Evolutionary conservation across 2,888 invertebrate genomes (phyloP).

Genomic region (Drosophila kokeensis): DNA sequence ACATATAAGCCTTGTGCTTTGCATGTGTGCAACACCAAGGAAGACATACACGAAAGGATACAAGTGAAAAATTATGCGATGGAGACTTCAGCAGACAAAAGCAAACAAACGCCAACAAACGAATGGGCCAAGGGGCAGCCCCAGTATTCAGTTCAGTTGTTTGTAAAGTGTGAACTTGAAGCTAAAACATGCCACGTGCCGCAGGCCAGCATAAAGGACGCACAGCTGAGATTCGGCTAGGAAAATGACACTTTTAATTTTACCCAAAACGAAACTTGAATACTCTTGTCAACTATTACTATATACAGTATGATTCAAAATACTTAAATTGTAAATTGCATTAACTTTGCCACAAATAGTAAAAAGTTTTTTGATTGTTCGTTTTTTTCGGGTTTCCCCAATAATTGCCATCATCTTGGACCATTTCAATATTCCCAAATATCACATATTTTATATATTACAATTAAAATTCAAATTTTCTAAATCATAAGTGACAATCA

Average conservation of each 20-base stretch:
- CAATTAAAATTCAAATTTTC: background rate
- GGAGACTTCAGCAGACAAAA: constrained; percentile 51
- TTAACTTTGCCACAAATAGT: background rate
- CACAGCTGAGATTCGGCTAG: constrained; percentile 11
- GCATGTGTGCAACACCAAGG: constrained; percentile 49
- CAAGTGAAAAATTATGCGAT: constrained; percentile 79
- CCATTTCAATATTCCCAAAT: background rate
- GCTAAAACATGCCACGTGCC: constrained; percentile 64
- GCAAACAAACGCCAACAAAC: constrained; percentile 39
- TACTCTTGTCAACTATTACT: constrained; percentile 24
- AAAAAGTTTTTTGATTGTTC: background rate
- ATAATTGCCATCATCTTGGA: background rate
- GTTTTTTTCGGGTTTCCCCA: background rate
- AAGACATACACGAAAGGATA: constrained; percentile 62
- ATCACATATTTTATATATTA: background rate
- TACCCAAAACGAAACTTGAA: constrained; percentile 13
- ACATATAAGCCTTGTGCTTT: constrained; percentile 44
- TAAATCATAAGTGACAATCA: background rate
- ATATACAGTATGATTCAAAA: background rate
- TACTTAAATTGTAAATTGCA: background rate
- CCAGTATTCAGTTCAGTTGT: constrained; percentile 50
- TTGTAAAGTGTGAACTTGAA: constrained; percentile 64
- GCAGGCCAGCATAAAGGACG: constrained; percentile 33
- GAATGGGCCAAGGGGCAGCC: constrained; percentile 52
- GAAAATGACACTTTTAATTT: background rate